Base-by-base conservation (phyloP, 1,140 invertebrate species). In the Carcinoscorpius rotundicauda region DNA sequence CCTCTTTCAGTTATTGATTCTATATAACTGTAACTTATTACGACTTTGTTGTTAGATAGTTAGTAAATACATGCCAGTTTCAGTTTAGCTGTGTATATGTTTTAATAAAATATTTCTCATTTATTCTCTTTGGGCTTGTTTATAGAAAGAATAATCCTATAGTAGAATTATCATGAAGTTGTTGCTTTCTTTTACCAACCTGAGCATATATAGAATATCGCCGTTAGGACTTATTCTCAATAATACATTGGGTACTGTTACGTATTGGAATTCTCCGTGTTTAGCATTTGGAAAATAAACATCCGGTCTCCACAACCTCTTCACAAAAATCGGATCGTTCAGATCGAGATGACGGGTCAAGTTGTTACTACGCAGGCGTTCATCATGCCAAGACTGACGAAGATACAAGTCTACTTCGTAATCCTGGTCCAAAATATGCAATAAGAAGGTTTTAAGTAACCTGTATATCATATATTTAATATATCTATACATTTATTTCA, bases 261-360 rank as follows among this genome's bases (percentile, higher is more conserved):
- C 84, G 68, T 81, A 82, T 71, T 85, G 83, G 69, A 84, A 84
- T 70, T 82, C 81, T 1, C 82, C 84, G 65, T 82, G 78, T 74
- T 85, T 86, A 10, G 83, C 84, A 73, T 86, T 86, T 49, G 82
- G 79, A 70, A 86, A 85, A 72, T 84, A 86, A 4, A 84, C 80
- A 71, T 86, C 84, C 0, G 84, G 84, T 61, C 85, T 82, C 85
- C 85, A 86, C 63, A 86, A 80, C 57, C 77, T 75, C 66, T 81
- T 79, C 1, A 84, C 79, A 56, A 84, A 73, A 61, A 78, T 78
- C 4, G 80, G 80, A 70, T 83, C 82, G 68, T 80, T 82, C 9
- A 83, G 72, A 67, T 82, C 79, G 5, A 83, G 72, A 0, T 80
- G 73, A 63, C 80, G 77, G 3, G 77, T 78, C 5, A 82, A 76